Evolutionary conservation across 1,140 invertebrate species (phyloP).

Genomic region (Parapsyche elsis): DNA sequence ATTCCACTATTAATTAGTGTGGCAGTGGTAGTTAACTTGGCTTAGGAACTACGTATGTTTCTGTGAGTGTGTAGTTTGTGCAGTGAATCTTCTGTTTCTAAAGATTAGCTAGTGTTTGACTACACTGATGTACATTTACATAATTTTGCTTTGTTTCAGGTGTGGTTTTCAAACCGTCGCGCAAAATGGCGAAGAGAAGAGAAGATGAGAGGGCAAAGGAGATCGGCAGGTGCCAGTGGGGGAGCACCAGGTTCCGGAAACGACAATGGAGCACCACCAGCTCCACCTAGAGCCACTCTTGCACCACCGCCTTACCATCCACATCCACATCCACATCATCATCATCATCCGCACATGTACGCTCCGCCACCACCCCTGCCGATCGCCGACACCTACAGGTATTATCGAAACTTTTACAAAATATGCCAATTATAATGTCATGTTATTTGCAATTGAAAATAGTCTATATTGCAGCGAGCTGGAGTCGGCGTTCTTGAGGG

Average conservation of each 20-base stretch:
- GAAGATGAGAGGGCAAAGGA: slow-evolving; percentile 90
- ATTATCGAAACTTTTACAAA: slow-evolving; percentile 48
- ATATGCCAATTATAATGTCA: neutral
- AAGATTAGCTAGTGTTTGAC: too few relatives aligned
- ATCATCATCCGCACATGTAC: slow-evolving; percentile 84
- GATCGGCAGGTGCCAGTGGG: slow-evolving; percentile 66
- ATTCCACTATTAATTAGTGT: too few relatives aligned
- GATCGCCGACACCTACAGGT: slow-evolving; percentile 85
- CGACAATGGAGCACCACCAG: slow-evolving; percentile 68
- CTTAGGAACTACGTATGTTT: too few relatives aligned
- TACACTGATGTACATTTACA: neutral
- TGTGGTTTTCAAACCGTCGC: slow-evolving; percentile 98
- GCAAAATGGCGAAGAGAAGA: slow-evolving; percentile 99
- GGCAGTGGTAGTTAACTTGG: too few relatives aligned
- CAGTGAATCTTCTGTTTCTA: too few relatives aligned
- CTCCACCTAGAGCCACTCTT: slow-evolving; percentile 68
- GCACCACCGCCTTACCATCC: slow-evolving; percentile 69
- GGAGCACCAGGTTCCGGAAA: slow-evolving; percentile 57
- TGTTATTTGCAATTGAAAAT: neutral
- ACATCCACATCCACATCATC: slow-evolving; percentile 68
- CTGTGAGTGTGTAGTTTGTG: too few relatives aligned
- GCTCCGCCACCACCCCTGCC: slow-evolving; percentile 85
- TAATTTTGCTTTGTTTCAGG: slow-evolving; percentile 68
- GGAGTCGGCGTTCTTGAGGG: slow-evolving; percentile 53
- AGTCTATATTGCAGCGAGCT: slow-evolving; percentile 49